Evolutionary conservation across 2,888 invertebrate genomes (phyloP), one percentile per base, ranked within the genome.

Genomic region (Tinea pellionella): DNA sequence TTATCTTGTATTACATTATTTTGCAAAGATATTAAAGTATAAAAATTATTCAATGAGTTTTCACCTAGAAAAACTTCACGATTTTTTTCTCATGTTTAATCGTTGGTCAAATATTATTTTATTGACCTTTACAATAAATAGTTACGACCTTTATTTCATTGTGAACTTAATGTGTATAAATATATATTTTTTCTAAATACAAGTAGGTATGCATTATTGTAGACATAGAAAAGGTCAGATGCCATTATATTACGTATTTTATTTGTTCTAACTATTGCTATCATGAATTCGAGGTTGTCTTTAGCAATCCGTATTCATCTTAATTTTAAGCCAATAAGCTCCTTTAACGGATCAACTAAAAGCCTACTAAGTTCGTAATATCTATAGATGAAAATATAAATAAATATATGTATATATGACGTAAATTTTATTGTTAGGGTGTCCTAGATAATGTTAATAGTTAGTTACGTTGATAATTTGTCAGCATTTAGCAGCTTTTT

Each of bases 221-320:
- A 16, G 9, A 37, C 47, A 16, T 47, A 47, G 13, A 47, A 47
- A 42, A 47, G 47, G 47, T 47, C 47, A 47, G 47, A n/a, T 15
- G 47, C 47, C 47, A 47, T 47, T 47, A 2, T 47, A 47, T 47
- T 47, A 47, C 47, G 47, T 16, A 47, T 47, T 16, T 47, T 47
- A 47, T 47, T 47, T 47, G 47, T 6, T 2, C 37, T 47, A 47
- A 47, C 47, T n/a, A 47, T 13, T 47, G 16, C 47, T 15, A 16
- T 15, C 16, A 47, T 47, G 9, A 15, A 47, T 16, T 2, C 47
- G 16, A 47, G 47, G 47, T 47, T 15, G 9, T 47, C 37, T 37
- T 37, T 37, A n/a, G 37, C 37, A 37, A 37, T 37, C 9, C 24
- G 24, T 24, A 3, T 24, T 24, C 24, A 24, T 24, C 6, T 24